Conservation (phyloP, 2,888 invertebrate genomes). For the Synergus gifuensis region DNA sequence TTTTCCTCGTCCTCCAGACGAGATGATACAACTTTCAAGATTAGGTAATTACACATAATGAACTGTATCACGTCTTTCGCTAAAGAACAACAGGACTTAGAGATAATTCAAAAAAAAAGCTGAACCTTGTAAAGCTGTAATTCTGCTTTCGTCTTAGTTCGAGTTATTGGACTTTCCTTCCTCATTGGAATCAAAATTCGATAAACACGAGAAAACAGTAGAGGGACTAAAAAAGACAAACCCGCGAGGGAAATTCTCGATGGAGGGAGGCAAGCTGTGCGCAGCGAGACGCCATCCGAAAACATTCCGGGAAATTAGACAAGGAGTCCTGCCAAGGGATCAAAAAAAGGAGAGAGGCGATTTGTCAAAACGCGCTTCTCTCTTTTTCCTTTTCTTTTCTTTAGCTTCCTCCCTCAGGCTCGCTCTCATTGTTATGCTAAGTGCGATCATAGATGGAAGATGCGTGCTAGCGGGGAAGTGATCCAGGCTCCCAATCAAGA, state of each 20-base stretch:
- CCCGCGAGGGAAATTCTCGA: neutral
- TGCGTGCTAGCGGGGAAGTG: constrained; percentile 22
- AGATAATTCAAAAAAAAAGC: too few relatives aligned
- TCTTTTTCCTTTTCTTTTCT: constrained; percentile 43
- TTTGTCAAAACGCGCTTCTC: constrained; percentile 71
- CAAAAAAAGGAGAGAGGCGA: constrained; percentile 62
- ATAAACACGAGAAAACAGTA: constrained; percentile 20
- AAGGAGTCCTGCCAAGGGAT: constrained; percentile 68
- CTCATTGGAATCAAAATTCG: constrained; percentile 10
- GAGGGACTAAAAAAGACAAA: constrained; percentile 16
- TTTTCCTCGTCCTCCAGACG: neutral
- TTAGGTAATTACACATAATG: constrained; percentile 20
- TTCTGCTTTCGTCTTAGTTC: too few relatives aligned
- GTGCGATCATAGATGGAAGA: constrained; percentile 64
- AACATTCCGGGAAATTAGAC: constrained; percentile 76
- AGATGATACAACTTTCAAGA: constrained; percentile 13
- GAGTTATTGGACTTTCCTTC: neutral
- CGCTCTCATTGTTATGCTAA: constrained; percentile 72
- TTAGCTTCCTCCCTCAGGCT: constrained; percentile 53
- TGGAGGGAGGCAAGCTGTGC: constrained; percentile 73
- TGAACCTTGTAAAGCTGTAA: too few relatives aligned
- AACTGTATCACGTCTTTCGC: neutral
- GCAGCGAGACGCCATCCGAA: constrained; percentile 73
- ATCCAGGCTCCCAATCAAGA: constrained; percentile 35
- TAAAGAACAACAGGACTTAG: too few relatives aligned